Evolutionary conservation across 92 coral and sea anemone genomes (phyloP).

Genomic region (Nematostella vectensis): DNA sequence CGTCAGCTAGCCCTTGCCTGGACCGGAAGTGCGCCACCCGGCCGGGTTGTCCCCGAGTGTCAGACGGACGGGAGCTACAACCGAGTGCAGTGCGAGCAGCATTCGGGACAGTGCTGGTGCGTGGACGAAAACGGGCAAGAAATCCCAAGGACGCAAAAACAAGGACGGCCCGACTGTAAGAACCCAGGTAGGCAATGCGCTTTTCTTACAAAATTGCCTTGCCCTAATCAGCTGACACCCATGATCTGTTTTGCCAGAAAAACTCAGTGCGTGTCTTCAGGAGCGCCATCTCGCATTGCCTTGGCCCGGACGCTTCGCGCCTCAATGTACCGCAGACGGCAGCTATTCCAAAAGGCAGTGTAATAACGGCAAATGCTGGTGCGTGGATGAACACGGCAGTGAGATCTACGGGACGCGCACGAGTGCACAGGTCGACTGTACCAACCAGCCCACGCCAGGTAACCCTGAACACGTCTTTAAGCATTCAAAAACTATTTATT

Average conservation of each 20-base stretch:
- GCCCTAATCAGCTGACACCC: too few species aligned
- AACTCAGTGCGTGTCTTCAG: conserved; percentile 53
- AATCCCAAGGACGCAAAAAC: conserved; percentile 68
- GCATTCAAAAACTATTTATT: too few species aligned
- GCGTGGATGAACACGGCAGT: conserved; percentile 76
- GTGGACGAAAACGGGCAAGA: conserved; percentile 66
- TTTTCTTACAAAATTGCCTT: too few species aligned
- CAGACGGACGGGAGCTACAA: conserved; percentile 45
- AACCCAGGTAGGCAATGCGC: conserved; percentile 58
- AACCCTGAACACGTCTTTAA: conserved; percentile 4
- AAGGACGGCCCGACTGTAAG: conserved; percentile 40
- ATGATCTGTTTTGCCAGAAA: conserved; percentile 29
- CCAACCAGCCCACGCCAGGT: conserved; percentile 49
- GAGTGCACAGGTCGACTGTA: conserved; percentile 47
- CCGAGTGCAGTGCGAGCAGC: conserved; percentile 65
- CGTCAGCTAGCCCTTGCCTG: conserved; percentile 65
- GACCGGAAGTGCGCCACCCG: conserved; percentile 58
- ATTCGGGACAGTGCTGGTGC: conserved; percentile 88
- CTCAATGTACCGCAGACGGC: conserved; percentile 59
- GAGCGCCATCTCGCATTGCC: conserved; percentile 68
- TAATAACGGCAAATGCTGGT: conserved; percentile 69
- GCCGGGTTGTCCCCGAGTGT: conserved; percentile 70
- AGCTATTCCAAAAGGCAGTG: conserved; percentile 59
- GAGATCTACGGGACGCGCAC: conserved; percentile 56
- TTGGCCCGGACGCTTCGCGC: conserved; percentile 65